Evolutionary conservation across 2,888 invertebrate genomes (phyloP), one percentile per base, ranked within the genome.

Genomic region (Oegoconia quadripuncta): DNA sequence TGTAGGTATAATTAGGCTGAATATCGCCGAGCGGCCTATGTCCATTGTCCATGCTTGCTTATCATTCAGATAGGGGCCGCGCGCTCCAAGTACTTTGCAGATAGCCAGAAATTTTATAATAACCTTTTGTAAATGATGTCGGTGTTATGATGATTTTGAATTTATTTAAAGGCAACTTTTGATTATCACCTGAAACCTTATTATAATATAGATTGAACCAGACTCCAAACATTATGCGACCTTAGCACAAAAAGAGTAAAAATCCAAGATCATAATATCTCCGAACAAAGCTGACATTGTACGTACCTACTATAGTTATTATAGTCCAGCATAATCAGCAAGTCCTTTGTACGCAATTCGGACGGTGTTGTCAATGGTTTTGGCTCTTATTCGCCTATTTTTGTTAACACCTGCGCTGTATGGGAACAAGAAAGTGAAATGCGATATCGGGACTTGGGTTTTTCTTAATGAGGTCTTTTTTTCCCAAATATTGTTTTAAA

Each of bases 391-490:
- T 80, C 69, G 58, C 80, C 73, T 57, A 74, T 81, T 83, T 82
- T 80, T 72, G 58, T 75, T 83, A 64, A 77, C 84, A 74, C 83
- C 80, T 76, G 75, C 68, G 67, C 49, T 33, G 46, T 62, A 69
- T 66, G 69, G 62, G 74, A 74, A 74, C 74, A 45, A 35, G 42
- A 26, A 27, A 34, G 6, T 40, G 84, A 68, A 84, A 84, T 62
- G 76, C 59, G 82, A 84, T 78, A 71, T 54, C 50, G 42, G 13
- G 9, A 11, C n/a, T 18, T 22, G 7, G 8, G 14, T 9, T 16
- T 3, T n/a, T 16, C 22, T 28, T 12, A 9, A 25, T 25, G 12
- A 25, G 8, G 22, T 9, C 9, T 9, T 22, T 22, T 22, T 22
- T 22, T 22, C 22, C 6, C 7, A 4, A 22, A 22, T 22, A 22